Percentiles rank a stretch among this genome's conserved stretches.
phyloP scores from a whole-genome alignment of 2,888 invertebrate genomes.

The Pyrocoelia pectoralis region DNA sequence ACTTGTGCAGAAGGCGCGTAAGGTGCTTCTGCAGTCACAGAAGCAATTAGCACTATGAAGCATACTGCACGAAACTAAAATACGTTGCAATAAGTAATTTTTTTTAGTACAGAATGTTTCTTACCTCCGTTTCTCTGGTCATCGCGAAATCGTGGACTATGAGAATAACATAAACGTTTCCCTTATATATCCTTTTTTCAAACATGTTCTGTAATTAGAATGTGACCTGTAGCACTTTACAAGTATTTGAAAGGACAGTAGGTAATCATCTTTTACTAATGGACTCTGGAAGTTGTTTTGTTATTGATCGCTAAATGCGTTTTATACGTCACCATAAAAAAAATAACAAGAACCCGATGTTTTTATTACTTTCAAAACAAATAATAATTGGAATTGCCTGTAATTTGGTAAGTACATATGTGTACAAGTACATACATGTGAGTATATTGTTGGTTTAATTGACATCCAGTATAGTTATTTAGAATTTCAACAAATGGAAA shows the following conservation, averaged over 20 bases:
- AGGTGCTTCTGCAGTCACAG: slow-evolving; percentile 3
- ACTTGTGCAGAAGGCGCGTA: slow-evolving; percentile 8
- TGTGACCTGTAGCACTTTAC: slow-evolving; percentile 4
- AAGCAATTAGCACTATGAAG: not conserved
- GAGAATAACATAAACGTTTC: not conserved
- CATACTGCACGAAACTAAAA: slow-evolving; percentile 6
- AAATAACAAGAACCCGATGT: not conserved
- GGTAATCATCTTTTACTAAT: slow-evolving; percentile 7
- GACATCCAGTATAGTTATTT: too few relatives aligned
- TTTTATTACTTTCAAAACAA: not conserved
- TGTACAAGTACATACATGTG: too few relatives aligned
- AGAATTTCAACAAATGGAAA: not conserved
- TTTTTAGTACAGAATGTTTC: too few relatives aligned
- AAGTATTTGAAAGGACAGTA: slow-evolving; percentile 11
- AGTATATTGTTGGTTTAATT: too few relatives aligned
- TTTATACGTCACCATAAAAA: too few relatives aligned
- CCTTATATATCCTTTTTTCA: slow-evolving; percentile 10
- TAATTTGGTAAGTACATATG: not conserved
- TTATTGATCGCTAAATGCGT: not conserved
- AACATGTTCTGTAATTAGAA: slow-evolving; percentile 9
- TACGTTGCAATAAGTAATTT: not conserved
- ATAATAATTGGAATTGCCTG: not conserved
- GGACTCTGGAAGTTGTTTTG: not conserved
- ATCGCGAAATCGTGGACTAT: not conserved
- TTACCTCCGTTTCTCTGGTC: not conserved